Conservation (phyloP, 1,140 invertebrate genomes). For the Polyergus mexicanus region DNA sequence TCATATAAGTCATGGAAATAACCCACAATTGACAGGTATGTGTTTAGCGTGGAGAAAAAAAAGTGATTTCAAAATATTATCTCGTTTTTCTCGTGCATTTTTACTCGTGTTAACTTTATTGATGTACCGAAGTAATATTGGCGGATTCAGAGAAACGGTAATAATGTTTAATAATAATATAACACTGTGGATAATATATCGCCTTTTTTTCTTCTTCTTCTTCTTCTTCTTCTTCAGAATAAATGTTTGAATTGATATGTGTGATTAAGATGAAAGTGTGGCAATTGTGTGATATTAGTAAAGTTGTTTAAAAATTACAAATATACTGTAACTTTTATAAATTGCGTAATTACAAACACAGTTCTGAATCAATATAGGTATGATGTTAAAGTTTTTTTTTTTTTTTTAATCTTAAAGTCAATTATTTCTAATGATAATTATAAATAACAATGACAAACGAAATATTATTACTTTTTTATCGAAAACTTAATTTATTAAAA, state of each 20-base stretch:
- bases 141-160: neutral
- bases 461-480: too few relatives aligned
- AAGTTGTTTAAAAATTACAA: too few relatives aligned
- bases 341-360: too few relatives aligned
- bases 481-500: too few relatives aligned
- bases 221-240: neutral
- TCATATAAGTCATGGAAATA: slow-evolving; percentile 3
- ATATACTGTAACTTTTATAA: too few relatives aligned
- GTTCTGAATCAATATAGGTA: too few relatives aligned
- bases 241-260: neutral
- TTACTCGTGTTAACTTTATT: neutral
- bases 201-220: neutral
- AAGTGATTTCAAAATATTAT: slow-evolving; percentile 13
- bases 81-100: neutral
- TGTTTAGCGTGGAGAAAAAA: neutral
- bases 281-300: too few relatives aligned
- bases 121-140: neutral
- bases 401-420: too few relatives aligned
- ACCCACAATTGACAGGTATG: slow-evolving; percentile 3
- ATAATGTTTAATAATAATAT: neutral
- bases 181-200: neutral
- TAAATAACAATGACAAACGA: too few relatives aligned
- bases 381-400: too few relatives aligned
- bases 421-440: too few relatives aligned
- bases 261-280: neutral